phyloP scores from a whole-genome alignment of 2,888 invertebrate genomes.

The Dione vanillae region DNA sequence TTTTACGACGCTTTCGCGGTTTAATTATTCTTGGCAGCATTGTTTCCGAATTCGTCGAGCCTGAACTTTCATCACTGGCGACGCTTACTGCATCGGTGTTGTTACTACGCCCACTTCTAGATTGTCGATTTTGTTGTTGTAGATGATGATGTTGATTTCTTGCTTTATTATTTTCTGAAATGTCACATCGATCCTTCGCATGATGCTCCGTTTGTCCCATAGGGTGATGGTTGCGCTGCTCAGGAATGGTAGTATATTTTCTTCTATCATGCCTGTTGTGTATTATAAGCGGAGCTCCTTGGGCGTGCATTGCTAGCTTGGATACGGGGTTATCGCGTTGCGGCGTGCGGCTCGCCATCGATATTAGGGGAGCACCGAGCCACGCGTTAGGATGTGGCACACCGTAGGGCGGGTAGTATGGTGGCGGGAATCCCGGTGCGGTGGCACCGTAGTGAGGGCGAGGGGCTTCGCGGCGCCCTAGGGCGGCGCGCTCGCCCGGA shows the following conservation, averaged over 20 bases:
- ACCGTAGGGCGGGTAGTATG: slow-evolving; percentile 80
- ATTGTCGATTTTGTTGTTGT: slow-evolving; percentile 73
- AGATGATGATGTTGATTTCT: slow-evolving; percentile 57
- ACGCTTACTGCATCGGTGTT: slow-evolving; percentile 89
- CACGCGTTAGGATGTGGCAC: slow-evolving; percentile 86
- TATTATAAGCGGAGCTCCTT: slow-evolving; percentile 93
- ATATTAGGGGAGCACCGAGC: slow-evolving; percentile 92
- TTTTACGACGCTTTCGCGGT: slow-evolving; percentile 94
- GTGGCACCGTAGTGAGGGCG: slow-evolving; percentile 80
- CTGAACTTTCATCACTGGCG: slow-evolving; percentile 91
- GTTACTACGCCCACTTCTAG: slow-evolving; percentile 78
- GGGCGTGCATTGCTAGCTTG: slow-evolving; percentile 91
- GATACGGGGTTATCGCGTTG: slow-evolving; percentile 85
- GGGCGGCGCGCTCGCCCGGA: slow-evolving; percentile 83
- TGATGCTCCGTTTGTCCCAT: slow-evolving; percentile 64
- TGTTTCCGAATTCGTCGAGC: slow-evolving; percentile 86
- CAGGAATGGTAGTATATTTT: slow-evolving; percentile 73
- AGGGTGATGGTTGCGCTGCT: slow-evolving; percentile 73
- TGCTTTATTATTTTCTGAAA: slow-evolving; percentile 70
- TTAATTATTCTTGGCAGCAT: slow-evolving; percentile 95
- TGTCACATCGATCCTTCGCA: slow-evolving; percentile 69
- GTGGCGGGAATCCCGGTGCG: slow-evolving; percentile 81
- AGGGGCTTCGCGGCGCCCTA: slow-evolving; percentile 82
- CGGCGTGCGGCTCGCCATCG: slow-evolving; percentile 87
- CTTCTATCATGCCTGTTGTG: slow-evolving; percentile 85